Evolutionary conservation across 2,888 invertebrate species (phyloP).

Genomic region (Trichopria drosophilae): DNA sequence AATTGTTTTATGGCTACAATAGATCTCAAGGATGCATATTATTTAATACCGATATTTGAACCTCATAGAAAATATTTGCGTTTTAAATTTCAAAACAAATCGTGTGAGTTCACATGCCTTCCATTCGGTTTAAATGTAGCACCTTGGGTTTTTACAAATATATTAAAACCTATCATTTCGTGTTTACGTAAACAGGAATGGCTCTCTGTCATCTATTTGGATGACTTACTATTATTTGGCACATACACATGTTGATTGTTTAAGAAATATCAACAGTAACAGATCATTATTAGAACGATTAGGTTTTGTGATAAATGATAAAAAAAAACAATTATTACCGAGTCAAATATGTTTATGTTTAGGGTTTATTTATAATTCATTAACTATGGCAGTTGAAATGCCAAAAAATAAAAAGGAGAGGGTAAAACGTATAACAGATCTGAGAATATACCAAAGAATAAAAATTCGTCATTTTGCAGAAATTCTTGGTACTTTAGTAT

Average conservation of each 20-base stretch:
- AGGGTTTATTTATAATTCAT: conserved; percentile 27
- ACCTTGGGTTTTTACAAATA: conserved; percentile 31
- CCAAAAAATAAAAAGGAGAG: conserved; percentile 23
- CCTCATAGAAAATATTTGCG: too few species aligned
- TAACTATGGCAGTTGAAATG: conserved; percentile 21
- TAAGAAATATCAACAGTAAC: conserved; percentile 12
- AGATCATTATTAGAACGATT: conserved; percentile 11
- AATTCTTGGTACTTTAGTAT: conserved; percentile 21
- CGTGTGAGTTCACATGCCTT: conserved; percentile 29
- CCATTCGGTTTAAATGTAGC: conserved; percentile 32
- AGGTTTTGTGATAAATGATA: conserved; percentile 22
- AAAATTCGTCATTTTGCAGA: conserved; percentile 23
- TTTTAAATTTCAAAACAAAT: too few species aligned
- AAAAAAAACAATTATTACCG: conserved; percentile 20
- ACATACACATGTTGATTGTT: conserved; percentile 10
- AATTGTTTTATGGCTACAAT: too few species aligned
- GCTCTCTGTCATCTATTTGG: conserved; percentile 25
- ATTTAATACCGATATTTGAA: too few species aligned
- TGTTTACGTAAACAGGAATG: conserved; percentile 21
- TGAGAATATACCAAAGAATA: not conserved
- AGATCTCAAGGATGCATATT: too few species aligned
- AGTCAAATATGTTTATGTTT: conserved; percentile 15
- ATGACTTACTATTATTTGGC: conserved; percentile 30
- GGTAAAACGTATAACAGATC: not conserved
- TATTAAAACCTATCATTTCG: conserved; percentile 27